Evolutionary conservation across 2,113 vertebrate species (phyloP).

Genomic region (Perca flavescens): DNA sequence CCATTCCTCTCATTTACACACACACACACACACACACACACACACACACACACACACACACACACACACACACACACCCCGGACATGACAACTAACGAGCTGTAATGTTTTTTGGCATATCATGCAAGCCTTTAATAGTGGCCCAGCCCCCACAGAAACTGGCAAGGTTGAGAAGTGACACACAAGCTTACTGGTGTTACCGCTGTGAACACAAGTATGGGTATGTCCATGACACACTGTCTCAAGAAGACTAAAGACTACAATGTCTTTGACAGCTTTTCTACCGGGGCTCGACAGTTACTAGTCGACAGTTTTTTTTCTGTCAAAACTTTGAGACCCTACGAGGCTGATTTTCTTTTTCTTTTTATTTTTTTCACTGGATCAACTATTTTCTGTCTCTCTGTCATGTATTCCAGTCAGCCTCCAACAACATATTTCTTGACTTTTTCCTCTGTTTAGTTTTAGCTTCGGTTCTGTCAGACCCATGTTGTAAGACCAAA

Average conservation of each 20-base stretch:
- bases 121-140: conserved; percentile 41
- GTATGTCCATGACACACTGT: conserved; percentile 59
- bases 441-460: conserved; percentile 29
- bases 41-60: conserved; percentile 4
- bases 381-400: conserved; percentile 49
- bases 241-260: conserved; percentile 54
- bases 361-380: conserved; percentile 31
- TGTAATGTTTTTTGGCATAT: conserved; percentile 50
- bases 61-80: background rate
- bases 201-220: conserved; percentile 46
- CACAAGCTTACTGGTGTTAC: conserved; percentile 40
- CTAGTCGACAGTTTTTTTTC: conserved; percentile 37
- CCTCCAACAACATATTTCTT: conserved; percentile 34
- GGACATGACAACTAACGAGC: background rate
- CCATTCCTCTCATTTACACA: background rate
- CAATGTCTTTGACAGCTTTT: conserved; percentile 60
- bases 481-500: conserved; percentile 51
- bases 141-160: conserved; percentile 37
- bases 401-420: conserved; percentile 47
- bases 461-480: conserved; percentile 47
- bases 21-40: conserved; percentile 9
- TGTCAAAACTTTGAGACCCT: conserved; percentile 41
- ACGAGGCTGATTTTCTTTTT: conserved; percentile 4
- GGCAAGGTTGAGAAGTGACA: conserved; percentile 48
- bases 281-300: conserved; percentile 33